Evolutionary conservation across 2,797 vertebrate genomes (phyloP), one percentile per base, ranked within the genome.

Genomic region (Salmo trutta): DNA sequence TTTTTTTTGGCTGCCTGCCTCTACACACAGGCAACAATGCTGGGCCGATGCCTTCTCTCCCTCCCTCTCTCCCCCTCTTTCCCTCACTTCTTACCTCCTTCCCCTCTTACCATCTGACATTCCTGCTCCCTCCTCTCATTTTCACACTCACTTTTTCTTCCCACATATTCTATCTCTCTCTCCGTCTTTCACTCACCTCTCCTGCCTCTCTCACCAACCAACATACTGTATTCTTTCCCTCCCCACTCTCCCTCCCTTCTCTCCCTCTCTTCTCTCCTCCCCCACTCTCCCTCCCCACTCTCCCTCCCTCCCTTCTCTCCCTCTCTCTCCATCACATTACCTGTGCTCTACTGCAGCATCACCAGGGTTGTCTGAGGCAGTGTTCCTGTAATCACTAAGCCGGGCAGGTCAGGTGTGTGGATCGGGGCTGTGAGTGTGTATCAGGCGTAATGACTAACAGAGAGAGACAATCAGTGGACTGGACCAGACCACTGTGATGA

Each of bases 1-100:
- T 81, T 81, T 24, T 81, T 81, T 85, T 76, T 74, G 78, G 82
- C 77, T 83, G 83, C 78, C 86, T 77, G 83, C 87, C 77, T 81
- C 56, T 78, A 85, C 81, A 78, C 76, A 76, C 66, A 24, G 21
- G 21, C 59, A 75, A 24, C 27, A 33, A 33, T 17, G 15, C 16
- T 29, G n/a, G 65, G 65, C 15, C 29, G 5, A 21, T 31, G 65
- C 15, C 31, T 31, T 5, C 29, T 69, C 68, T 33, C 31, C 3
- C 62, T 15, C 27, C 7, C 68, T 41, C n/a, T 77, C 10, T n/a
- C 19, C 29, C 33, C 70, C 62, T 77, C 31, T 10, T 17, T 41
- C 69, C 29, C 73, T 74, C 53, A 21, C 56, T 21, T 62, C 56
- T 3, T 64, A 12, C 59, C n/a, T 64, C 59, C 59, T 24, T 10